Evolutionary conservation across 1,140 invertebrate species (phyloP), one percentile per base, ranked within the genome.

Genomic region (Paraescarpia echinospica): DNA sequence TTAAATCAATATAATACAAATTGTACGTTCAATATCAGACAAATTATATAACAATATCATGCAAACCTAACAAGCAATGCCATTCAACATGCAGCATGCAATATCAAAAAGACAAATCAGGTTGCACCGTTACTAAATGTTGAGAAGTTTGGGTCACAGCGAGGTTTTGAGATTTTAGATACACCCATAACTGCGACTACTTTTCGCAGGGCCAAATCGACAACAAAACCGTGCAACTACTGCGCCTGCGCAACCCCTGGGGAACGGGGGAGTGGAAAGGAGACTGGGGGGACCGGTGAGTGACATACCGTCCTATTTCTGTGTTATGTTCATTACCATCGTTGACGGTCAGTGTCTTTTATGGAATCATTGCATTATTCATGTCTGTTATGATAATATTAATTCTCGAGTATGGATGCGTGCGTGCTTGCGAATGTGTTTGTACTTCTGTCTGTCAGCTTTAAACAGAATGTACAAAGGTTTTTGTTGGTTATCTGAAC

Each of bases 231-330:
- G 34, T 88, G 6, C 48, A 77, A 9, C 91, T 94, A 4, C n/a
- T 94, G 59, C 93, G 93, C 22, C 48, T 94, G 77, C 91, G 93
- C 35, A 94, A 94, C 59, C 93, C 93, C 0, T 94, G 93, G 93
- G 93, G 93, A 27, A 91, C 59, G 27, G 48, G 33, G 18, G 93
- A 94, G 48, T 94, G 93, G 93, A 93, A 93, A 33, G 93, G 93
- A 31, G 92, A 89, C 5, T 94, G 93, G 93, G 34, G 41, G 1
- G 93, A 94, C 92, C 89, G 89, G 93, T 94, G 92, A 90, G 92
- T 93, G 59, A 2, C 59, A 51, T 18, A n/a, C 27, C 22, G 4
- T 77, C 8, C 4, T 12, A 77, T 27, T 22, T 77, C 18, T 5
- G 27, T 31, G 22, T 77, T 18, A 18, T 51, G 8, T 51, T 51